These are phyloP conservation scores for Bombus polaris DNA, from an alignment of 1,140 invertebrate genomes.

Conservation along the genomic window DNA sequence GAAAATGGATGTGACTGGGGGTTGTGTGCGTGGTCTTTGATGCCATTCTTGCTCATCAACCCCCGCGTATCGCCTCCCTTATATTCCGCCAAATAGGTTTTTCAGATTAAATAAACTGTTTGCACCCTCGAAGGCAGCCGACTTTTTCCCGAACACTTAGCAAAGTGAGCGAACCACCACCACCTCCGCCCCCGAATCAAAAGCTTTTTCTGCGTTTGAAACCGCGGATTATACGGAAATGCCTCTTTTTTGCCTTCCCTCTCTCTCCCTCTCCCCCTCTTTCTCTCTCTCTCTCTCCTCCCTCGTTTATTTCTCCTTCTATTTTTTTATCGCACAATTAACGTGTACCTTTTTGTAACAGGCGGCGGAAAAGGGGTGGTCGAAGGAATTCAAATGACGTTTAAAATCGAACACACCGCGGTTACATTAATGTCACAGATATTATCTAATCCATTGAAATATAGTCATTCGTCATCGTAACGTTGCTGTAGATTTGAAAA, in stretches of 20 bases:
- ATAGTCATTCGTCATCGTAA: no score
- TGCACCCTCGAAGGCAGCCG: slow-evolving; percentile 49
- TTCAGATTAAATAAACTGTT: slow-evolving; percentile 66
- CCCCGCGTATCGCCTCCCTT: slow-evolving; percentile 51
- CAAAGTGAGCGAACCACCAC: slow-evolving; percentile 34
- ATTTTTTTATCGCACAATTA: slow-evolving; percentile 12
- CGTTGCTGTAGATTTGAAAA: background rate
- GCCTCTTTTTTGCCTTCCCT: background rate
- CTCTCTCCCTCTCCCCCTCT: background rate
- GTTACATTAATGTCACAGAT: background rate
- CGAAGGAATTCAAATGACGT: background rate
- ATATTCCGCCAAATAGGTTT: slow-evolving; percentile 56
- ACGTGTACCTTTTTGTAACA: background rate
- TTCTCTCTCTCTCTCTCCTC: no score
- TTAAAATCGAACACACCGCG: slow-evolving; percentile 1
- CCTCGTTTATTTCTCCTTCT: background rate
- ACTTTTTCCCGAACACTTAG: slow-evolving; percentile 35
- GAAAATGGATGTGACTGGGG: slow-evolving; percentile 35
- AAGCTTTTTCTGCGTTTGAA: slow-evolving; percentile 37
- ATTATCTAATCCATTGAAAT: background rate
- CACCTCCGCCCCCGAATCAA: slow-evolving; percentile 24
- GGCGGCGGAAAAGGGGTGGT: background rate
- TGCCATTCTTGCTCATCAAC: slow-evolving; percentile 61
- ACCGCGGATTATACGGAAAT: slow-evolving; percentile 36
- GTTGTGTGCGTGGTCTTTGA: slow-evolving; percentile 51